Evolutionary conservation across 2,888 invertebrate species (phyloP).

Genomic region (Diarsia rubi): DNA sequence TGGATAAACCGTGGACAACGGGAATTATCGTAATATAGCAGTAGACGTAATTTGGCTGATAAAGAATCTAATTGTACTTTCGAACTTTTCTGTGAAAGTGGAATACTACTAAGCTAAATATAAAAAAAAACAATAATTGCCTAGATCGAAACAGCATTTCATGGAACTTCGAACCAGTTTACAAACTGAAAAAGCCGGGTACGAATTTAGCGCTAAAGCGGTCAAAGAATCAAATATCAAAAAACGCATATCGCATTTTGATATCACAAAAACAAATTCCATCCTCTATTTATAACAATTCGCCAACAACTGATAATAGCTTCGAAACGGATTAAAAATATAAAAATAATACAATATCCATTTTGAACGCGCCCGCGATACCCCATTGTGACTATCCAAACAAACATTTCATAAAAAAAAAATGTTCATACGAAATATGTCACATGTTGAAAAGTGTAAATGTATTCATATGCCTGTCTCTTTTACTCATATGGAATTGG

Average conservation of each 20-base stretch:
- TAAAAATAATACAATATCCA: conserved; percentile 84
- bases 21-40: background rate
- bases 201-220: background rate
- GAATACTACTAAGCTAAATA: background rate
- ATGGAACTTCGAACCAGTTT: background rate
- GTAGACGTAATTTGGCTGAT: background rate
- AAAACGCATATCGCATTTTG: conserved; percentile 16
- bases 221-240: conserved; percentile 17
- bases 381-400: conserved; percentile 85
- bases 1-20: no score
- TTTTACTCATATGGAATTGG: conserved; percentile 65
- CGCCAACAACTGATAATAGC: conserved; percentile 63
- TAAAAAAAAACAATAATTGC: background rate
- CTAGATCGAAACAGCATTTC: background rate
- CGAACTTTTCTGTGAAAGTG: background rate
- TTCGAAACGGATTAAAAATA: conserved; percentile 84
- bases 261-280: conserved; percentile 24
- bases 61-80: conserved; percentile 3
- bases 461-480: conserved; percentile 84
- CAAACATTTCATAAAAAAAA: conserved; percentile 85
- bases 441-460: conserved; percentile 89
- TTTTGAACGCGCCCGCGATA: conserved; percentile 78
- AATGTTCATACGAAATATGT: conserved; percentile 89
- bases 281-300: conserved; percentile 45
- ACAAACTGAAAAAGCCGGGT: background rate